These are phyloP conservation scores for Bombus superbus DNA, from an alignment of 1,140 invertebrate species.

Conservation along the genomic window DNA sequence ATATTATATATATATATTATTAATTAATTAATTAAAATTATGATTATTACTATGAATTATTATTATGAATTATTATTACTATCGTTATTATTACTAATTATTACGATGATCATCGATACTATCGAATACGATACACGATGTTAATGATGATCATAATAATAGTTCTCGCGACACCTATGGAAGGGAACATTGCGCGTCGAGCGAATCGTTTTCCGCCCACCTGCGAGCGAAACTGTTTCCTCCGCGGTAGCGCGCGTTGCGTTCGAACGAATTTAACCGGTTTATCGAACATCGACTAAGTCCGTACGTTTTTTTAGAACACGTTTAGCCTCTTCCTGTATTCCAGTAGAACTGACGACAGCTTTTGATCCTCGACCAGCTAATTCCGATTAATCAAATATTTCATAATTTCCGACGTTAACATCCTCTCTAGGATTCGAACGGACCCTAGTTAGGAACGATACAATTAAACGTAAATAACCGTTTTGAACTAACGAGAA, in stretches of 20 bases:
- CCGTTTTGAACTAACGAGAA: no score
- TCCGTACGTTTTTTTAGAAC: background rate
- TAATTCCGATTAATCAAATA: background rate
- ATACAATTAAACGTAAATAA: background rate
- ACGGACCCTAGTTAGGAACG: background rate
- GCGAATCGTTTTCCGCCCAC: conserved; percentile 40
- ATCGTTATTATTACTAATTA: conserved; percentile 50
- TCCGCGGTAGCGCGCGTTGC: background rate
- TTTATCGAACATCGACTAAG: background rate
- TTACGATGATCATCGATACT: conserved; percentile 51
- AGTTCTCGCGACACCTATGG: conserved; percentile 43
- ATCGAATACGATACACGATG: conserved; percentile 20
- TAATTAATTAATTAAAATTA: conserved; percentile 49
- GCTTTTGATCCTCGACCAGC: background rate
- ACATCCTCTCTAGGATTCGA: background rate
- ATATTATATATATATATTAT: conserved; percentile 63
- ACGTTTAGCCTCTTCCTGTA: no score
- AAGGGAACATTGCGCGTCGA: conserved; percentile 44
- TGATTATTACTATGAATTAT: conserved; percentile 60
- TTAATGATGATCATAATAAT: conserved; percentile 25
- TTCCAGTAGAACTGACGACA: background rate
- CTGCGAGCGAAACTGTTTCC: background rate
- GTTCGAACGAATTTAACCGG: background rate
- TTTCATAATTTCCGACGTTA: background rate
- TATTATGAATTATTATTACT: conserved; percentile 39